Conservation (phyloP, 2,113 vertebrate genomes). For the Neogobius melanostomus region DNA sequence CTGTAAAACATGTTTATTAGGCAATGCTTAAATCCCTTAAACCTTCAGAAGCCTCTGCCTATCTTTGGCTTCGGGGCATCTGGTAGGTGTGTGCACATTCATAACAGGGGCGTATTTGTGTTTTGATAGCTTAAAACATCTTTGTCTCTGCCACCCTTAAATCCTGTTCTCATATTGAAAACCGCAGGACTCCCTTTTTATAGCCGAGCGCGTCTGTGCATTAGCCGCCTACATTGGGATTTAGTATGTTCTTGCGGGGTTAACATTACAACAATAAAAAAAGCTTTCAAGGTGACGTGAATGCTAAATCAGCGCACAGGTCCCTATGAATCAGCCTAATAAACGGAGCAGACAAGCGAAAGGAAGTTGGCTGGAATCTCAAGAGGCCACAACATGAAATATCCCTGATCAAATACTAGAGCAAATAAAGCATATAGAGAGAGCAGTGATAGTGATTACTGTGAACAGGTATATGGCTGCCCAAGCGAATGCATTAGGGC, state of each 20-base stretch:
- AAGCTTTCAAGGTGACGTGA: conserved; percentile 74
- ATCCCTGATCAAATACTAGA: conserved; percentile 61
- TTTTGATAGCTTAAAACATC: conserved; percentile 25
- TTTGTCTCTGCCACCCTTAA: conserved; percentile 18
- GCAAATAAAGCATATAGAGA: conserved; percentile 59
- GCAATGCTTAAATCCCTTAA: conserved; percentile 49
- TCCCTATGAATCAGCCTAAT: conserved; percentile 61
- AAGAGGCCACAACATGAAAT: conserved; percentile 43
- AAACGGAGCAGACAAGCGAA: conserved; percentile 57
- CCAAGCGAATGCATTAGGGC: conserved; percentile 50
- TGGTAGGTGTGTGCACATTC: conserved; percentile 22
- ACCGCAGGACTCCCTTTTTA: conserved; percentile 37
- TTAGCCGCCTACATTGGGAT: conserved; percentile 56
- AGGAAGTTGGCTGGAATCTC: conserved; percentile 52
- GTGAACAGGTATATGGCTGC: conserved; percentile 61
- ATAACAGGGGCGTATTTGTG: conserved; percentile 13
- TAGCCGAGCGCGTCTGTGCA: conserved; percentile 39
- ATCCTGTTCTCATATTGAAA: conserved; percentile 43
- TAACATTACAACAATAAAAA: conserved; percentile 77
- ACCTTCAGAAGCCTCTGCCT: conserved; percentile 37
- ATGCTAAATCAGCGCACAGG: conserved; percentile 68
- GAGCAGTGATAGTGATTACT: conserved; percentile 54
- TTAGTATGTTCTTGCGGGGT: conserved; percentile 64
- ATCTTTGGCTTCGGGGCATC: conserved; percentile 35
- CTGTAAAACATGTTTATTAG: conserved; percentile 57